Conservation (phyloP, 2,888 invertebrate species). For the Hydraecia micacea region DNA sequence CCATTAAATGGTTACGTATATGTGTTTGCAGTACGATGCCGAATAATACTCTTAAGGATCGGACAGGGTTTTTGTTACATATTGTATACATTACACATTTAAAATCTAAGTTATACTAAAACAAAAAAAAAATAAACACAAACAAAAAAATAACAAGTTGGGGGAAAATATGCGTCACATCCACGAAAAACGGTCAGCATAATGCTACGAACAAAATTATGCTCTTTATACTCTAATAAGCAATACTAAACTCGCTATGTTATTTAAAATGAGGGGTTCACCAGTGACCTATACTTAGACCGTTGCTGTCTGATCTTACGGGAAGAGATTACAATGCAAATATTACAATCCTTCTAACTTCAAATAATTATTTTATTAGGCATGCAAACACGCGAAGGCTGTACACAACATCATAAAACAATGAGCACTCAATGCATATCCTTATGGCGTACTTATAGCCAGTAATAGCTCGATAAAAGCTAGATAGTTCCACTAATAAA, state of each 20-base stretch:
- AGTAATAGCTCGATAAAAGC: background rate
- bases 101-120: background rate
- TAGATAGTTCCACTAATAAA: background rate
- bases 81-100: background rate
- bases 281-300: conserved; percentile 12
- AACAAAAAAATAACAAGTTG: too few relatives aligned
- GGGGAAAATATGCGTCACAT: too few relatives aligned
- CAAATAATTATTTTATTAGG: conserved; percentile 7
- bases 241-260: background rate
- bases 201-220: too few relatives aligned
- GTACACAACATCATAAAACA: conserved; percentile 10
- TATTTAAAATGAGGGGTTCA: background rate
- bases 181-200: too few relatives aligned
- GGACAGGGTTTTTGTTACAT: too few relatives aligned
- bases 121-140: too few relatives aligned
- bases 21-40: too few relatives aligned
- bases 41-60: too few relatives aligned
- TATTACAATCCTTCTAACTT: background rate
- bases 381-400: background rate
- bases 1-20: too few relatives aligned
- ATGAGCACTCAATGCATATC: conserved; percentile 16
- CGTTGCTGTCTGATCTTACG: background rate
- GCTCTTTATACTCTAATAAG: too few relatives aligned
- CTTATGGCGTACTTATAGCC: background rate
- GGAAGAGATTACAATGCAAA: background rate